Base-by-base conservation (phyloP, 2,113 vertebrate genomes). In the Pithys albifrons region DNA sequence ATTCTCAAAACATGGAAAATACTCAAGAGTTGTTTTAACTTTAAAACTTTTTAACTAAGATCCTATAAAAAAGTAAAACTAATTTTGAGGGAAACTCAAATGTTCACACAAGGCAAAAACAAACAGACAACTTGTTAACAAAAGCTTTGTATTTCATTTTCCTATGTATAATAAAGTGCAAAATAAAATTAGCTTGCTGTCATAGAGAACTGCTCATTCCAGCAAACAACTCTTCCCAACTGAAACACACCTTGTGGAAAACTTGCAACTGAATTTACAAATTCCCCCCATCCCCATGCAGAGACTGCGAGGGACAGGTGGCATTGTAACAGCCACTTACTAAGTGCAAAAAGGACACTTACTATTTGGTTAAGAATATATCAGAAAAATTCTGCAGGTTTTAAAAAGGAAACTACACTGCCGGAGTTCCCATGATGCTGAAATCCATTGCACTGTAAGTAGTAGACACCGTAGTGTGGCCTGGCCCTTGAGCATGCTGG, bases 401-500 rank as follows among this genome's bases (percentile, higher is more conserved):
- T 84, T 54, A 43, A 54, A 80, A 48, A 58, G 20, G 9, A 29
- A 41, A 81, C 22, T 48, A 25, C 3, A 14, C 45, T 55, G 8
- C 19, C 19, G 10, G 20, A 1, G 1, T 64, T 69, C n/a, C 37
- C 18, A 10, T 29, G 37, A 16, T 49, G 41, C 28, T 39, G 3
- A 66, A 25, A 41, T 39, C 43, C 19, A 4, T 27, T 2, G 0
- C 16, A 11, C 58, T 37, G 58, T 37, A 25, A 37, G n/a, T 17
- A 25, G 22, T 37, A 25, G 15, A 37, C 7, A 4, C 19, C 0
- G 0, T n/a, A 25, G 23, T 4, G 8, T 48, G n/a, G 37, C 52
- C 15, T 65, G 57, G 12, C 29, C 45, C 23, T 33, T 81, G 46
- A 46, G n/a, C 0, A 1, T 52, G 22, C 6, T 1, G 0, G 33